Evolutionary conservation across 2,797 vertebrate genomes (phyloP), one percentile per base, ranked within the genome.

Genomic region (Aldrovandia affinis): DNA sequence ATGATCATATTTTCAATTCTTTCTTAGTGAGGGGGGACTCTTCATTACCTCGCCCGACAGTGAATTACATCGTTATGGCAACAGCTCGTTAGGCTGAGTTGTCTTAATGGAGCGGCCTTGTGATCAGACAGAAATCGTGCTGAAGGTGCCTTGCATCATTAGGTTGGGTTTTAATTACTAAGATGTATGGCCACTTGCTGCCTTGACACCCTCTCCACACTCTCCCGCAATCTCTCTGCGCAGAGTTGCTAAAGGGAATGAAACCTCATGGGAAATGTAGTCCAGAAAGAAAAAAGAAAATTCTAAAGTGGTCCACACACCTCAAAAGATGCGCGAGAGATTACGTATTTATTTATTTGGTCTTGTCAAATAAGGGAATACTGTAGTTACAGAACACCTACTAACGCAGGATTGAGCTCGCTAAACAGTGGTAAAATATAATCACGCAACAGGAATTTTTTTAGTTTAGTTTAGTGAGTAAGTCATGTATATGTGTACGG

Each of bases 41-140:
- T 99, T 96, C 97, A 98, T 98, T 97, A 99, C 97, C 70, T 75
- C 70, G 25, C 70, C 15, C 20, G 97, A 98, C 97, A 96, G 95
- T 97, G 98, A 98, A 99, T 98, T 97, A 98, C 97, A 98, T 99
- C 97, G 98, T 98, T 98, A 98, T 96, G 97, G 97, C 97, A 97
- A 98, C 98, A 98, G 97, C 97, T 99, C 97, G 97, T 99, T 99
- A 99, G 97, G 96, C 97, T 98, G 97, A 98, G 97, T 97, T 97
- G 96, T 98, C 96, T 97, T 99, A 99, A 99, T 99, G 98, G 99
- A 99, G 97, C 97, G 97, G 97, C 94, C 95, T 98, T 97, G 97
- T 97, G 97, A 99, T 98, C 97, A 98, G 97, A 98, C 98, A 97
- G 97, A 97, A 98, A 99, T 99, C 98, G 97, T 98, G 98, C 98